Evolutionary conservation across 2,888 invertebrate species (phyloP).

Genomic region (Morpho achilles): DNA sequence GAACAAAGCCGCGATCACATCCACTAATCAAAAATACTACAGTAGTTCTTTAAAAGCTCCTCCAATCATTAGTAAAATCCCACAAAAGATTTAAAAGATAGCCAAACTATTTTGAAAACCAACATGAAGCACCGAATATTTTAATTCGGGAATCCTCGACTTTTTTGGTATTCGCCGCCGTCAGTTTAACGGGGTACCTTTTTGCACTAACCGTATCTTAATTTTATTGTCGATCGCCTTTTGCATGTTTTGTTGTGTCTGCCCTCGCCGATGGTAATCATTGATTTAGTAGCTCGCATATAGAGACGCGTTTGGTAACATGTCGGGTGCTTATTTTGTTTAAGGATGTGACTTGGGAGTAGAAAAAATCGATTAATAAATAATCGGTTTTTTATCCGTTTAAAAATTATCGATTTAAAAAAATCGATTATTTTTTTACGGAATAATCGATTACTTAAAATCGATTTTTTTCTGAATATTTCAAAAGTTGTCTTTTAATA

Average conservation of each 20-base stretch:
- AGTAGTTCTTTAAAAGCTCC: background rate
- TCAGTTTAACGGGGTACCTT: constrained; percentile 48
- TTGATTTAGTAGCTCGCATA: constrained; percentile 46
- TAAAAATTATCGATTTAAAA: no score
- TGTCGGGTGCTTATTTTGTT: constrained; percentile 10
- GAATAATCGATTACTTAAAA: no score
- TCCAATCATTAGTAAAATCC: constrained; percentile 1
- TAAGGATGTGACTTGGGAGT: background rate
- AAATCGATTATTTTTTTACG: no score
- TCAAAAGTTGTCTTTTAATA: no score
- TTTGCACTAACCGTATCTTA: constrained; percentile 39
- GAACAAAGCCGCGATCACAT: no score
- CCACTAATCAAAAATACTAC: no score
- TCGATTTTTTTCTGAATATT: no score
- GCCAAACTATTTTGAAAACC: constrained; percentile 17
- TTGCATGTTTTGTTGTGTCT: constrained; percentile 50
- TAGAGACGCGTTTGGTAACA: constrained; percentile 31
- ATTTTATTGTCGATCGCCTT: constrained; percentile 44
- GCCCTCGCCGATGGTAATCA: constrained; percentile 48
- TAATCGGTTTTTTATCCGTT: no score
- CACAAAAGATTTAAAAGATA: constrained; percentile 9
- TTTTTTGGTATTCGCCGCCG: constrained; percentile 33
- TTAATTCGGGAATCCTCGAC: constrained; percentile 11
- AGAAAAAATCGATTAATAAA: no score
- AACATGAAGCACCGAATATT: constrained; percentile 17